Evolutionary conservation across 2,888 invertebrate genomes (phyloP).

Genomic region (Aquatica leii): DNA sequence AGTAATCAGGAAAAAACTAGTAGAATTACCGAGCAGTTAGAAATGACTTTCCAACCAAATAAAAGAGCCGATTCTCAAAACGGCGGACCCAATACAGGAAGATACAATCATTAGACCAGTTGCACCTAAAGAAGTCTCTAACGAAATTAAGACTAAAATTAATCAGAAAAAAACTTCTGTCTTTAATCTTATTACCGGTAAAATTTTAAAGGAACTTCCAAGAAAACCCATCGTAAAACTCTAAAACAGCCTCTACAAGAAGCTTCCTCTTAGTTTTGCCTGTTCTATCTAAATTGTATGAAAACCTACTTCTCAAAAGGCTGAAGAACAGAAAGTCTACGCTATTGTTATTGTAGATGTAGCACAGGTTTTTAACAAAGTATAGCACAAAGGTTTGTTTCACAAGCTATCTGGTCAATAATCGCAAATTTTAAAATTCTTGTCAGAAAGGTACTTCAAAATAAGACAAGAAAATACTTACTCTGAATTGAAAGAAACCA

Average conservation of each 20-base stretch:
- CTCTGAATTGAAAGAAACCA: too few species aligned
- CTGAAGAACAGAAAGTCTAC: too few species aligned
- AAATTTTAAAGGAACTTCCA: not conserved
- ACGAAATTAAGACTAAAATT: not conserved
- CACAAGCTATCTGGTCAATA: too few species aligned
- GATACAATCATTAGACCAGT: too few species aligned
- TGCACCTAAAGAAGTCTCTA: not conserved
- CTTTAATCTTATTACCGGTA: too few species aligned
- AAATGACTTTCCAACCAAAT: not conserved
- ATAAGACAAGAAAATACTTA: too few species aligned
- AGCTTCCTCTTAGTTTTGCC: not conserved
- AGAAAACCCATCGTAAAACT: not conserved
- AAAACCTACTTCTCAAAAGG: constrained; percentile 65
- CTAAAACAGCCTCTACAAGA: not conserved
- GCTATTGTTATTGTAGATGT: too few species aligned
- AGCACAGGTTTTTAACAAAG: too few species aligned
- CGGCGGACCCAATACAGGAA: not conserved
- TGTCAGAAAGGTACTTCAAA: too few species aligned
- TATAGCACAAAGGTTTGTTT: too few species aligned
- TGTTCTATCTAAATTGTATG: not conserved
- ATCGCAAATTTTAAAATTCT: too few species aligned
- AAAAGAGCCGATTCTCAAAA: not conserved
- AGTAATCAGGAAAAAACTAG: not conserved
- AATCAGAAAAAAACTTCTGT: too few species aligned
- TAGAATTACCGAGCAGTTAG: not conserved